Conservation (phyloP, 2,888 invertebrate species). For the Rhamphomyia laevipes region DNA sequence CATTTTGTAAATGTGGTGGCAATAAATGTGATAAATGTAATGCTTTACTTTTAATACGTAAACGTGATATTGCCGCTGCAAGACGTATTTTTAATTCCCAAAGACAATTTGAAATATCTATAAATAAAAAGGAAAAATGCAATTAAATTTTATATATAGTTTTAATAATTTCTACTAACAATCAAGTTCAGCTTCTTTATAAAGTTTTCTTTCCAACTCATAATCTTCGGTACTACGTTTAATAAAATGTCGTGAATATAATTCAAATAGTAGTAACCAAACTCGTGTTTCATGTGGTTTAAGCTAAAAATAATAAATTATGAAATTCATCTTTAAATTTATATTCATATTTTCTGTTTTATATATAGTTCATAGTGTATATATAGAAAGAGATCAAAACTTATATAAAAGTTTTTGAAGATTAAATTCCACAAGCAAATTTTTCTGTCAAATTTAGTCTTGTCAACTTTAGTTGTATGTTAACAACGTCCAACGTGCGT, state of each 20-base stretch:
- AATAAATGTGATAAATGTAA: constrained; percentile 54
- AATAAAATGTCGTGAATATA: constrained; percentile 42
- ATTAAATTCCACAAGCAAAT: too few species aligned
- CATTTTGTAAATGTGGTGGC: constrained; percentile 59
- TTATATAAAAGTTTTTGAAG: too few species aligned
- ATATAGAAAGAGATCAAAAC: too few species aligned
- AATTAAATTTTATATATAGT: constrained; percentile 3
- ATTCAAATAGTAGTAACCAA: constrained; percentile 45
- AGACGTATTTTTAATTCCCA: constrained; percentile 55
- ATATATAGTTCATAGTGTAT: too few species aligned
- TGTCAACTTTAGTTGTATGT: too few species aligned
- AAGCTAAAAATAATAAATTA: constrained; percentile 18
- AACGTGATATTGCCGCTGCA: constrained; percentile 64
- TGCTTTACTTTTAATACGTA: constrained; percentile 63
- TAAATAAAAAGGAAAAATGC: background rate
- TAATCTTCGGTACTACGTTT: constrained; percentile 28
- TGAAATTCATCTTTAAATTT: too few species aligned
- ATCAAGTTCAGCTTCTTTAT: constrained; percentile 26
- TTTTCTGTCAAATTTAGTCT: too few species aligned
- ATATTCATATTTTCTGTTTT: background rate
- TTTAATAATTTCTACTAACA: constrained; percentile 17
- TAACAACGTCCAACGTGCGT: too few species aligned
- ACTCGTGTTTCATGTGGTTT: constrained; percentile 35
- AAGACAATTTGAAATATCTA: constrained; percentile 49
- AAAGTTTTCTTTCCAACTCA: constrained; percentile 22